These are phyloP conservation scores for Hoplodrina blanda DNA, from an alignment of 2,888 invertebrate genomes.

Conservation along the genomic window DNA sequence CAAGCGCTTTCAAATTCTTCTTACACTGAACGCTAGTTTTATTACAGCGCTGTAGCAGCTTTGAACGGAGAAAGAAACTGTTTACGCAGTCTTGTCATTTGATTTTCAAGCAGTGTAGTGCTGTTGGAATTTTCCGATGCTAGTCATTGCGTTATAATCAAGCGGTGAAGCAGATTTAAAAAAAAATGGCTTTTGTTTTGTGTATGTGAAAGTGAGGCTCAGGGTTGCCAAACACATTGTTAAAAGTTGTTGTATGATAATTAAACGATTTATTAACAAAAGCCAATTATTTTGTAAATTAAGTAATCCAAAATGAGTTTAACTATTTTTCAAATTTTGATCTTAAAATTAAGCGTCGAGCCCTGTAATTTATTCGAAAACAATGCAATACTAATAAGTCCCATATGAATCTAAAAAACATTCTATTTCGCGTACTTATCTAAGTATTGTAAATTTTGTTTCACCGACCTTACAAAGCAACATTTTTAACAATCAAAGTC, in stretches of 20 bases:
- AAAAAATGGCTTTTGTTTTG: neutral
- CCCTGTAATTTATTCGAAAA: too few relatives aligned
- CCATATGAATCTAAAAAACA: too few relatives aligned
- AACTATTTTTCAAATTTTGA: too few relatives aligned
- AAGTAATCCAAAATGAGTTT: too few relatives aligned
- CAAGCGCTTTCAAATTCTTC: constrained; percentile 61
- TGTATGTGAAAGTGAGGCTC: constrained; percentile 34
- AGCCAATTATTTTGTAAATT: too few relatives aligned
- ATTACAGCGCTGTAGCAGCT: constrained; percentile 49
- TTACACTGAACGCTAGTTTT: neutral
- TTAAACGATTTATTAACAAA: too few relatives aligned
- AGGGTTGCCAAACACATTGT: constrained; percentile 14
- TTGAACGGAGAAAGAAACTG: constrained; percentile 8
- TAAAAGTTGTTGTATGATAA: neutral
- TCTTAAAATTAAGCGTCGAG: too few relatives aligned
- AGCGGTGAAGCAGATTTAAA: constrained; percentile 42
- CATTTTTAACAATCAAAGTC: too few relatives aligned
- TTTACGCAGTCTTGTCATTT: constrained; percentile 21
- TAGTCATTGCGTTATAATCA: constrained; percentile 25
- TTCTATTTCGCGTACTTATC: too few relatives aligned
- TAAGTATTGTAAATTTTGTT: too few relatives aligned
- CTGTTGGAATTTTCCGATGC: constrained; percentile 50
- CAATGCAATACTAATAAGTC: too few relatives aligned
- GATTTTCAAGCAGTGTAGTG: constrained; percentile 51
- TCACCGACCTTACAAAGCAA: too few relatives aligned